Conservation (phyloP, 2,888 invertebrate species). For the Carcina quercana region DNA sequence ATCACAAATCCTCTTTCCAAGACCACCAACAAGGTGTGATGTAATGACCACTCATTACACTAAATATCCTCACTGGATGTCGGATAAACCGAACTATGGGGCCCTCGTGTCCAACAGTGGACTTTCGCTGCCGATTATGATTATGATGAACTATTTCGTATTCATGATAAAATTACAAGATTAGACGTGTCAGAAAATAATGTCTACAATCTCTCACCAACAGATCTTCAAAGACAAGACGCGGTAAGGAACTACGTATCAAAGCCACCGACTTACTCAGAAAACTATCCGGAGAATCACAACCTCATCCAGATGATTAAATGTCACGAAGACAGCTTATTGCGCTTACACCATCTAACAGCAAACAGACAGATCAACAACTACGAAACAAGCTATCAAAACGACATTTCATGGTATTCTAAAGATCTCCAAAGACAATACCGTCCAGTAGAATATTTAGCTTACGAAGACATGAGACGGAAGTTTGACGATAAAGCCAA, state of each 20-base stretch:
- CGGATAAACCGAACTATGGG: no score
- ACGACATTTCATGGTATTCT: conserved; percentile 58
- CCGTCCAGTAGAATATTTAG: conserved; percentile 54
- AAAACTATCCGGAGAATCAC: conserved; percentile 33
- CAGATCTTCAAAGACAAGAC: conserved; percentile 23
- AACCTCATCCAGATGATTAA: conserved; percentile 67
- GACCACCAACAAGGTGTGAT: no score
- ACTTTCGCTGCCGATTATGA: no score
- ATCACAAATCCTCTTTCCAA: no score
- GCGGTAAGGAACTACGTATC: conserved; percentile 38
- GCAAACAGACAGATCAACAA: conserved; percentile 51
- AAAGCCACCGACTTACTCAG: conserved; percentile 36
- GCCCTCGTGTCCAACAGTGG: no score
- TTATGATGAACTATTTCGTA: no score
- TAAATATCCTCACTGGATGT: no score
- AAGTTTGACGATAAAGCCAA: conserved; percentile 55
- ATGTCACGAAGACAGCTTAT: conserved; percentile 61
- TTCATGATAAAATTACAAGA: no score
- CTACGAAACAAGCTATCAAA: conserved; percentile 53
- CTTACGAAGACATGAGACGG: conserved; percentile 56
- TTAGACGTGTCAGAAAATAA: not conserved
- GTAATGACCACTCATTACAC: no score
- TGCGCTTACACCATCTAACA: conserved; percentile 62
- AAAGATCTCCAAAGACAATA: conserved; percentile 59
- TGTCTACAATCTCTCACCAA: not conserved